phyloP scores from a whole-genome alignment of 2,888 invertebrate species.

The Himalopsyche kuldschensis region DNA sequence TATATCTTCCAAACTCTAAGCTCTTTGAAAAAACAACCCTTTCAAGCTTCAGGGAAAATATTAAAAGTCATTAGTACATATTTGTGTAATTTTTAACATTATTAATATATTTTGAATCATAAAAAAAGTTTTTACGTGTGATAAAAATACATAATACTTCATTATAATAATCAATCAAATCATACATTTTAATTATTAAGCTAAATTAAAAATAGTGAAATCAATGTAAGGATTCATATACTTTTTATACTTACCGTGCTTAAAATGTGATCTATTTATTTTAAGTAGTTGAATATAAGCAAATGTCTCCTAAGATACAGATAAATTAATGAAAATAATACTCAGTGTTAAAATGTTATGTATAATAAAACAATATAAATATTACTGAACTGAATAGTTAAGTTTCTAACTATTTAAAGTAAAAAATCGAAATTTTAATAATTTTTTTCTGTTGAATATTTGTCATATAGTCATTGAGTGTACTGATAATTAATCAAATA shows the following conservation, averaged over 20 bases:
- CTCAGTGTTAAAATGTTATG: not conserved
- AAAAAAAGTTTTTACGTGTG: no score
- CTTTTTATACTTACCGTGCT: not conserved
- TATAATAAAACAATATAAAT: not conserved
- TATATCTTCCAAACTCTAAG: no score
- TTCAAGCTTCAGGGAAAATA: no score
- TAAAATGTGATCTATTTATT: not conserved
- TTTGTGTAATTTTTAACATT: no score
- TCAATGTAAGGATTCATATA: not conserved
- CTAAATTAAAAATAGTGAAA: not conserved
- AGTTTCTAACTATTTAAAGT: not conserved
- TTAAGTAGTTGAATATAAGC: not conserved
- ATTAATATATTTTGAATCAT: no score
- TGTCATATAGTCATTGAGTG: not conserved
- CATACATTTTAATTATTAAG: not conserved
- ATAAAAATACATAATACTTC: no score
- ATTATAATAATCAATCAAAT: not conserved
- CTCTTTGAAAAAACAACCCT: no score
- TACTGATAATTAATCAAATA: not conserved
- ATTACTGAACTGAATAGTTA: not conserved
- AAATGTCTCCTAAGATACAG: not conserved
- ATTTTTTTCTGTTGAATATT: not conserved
- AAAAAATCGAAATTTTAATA: not conserved
- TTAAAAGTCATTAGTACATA: no score
- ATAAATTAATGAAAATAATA: slow-evolving; percentile 8